Evolutionary conservation across 2,888 invertebrate species (phyloP).

Genomic region (Rutpela maculata): DNA sequence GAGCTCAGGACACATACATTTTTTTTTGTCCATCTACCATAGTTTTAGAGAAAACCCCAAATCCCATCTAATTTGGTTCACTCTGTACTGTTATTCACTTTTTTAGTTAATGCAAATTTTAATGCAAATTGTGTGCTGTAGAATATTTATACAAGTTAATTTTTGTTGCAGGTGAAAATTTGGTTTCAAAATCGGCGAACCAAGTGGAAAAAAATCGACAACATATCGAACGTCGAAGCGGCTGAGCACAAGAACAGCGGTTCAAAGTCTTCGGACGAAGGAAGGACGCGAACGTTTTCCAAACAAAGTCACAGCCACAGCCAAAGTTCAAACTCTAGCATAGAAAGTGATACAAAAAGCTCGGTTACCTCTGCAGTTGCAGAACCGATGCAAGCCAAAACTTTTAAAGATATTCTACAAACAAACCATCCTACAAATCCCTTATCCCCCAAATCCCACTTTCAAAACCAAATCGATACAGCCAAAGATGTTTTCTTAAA

Average conservation of each 20-base stretch:
- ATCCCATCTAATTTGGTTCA: too few relatives aligned
- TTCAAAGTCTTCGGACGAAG: conserved; percentile 62
- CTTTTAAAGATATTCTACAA: conserved; percentile 69
- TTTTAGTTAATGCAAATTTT: too few relatives aligned
- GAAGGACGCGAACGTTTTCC: conserved; percentile 54
- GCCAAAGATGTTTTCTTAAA: conserved; percentile 71
- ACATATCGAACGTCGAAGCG: conserved; percentile 91
- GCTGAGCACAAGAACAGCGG: conserved; percentile 85
- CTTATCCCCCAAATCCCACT: conserved; percentile 65
- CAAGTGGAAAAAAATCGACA: conserved; percentile 95
- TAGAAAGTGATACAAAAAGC: conserved; percentile 72
- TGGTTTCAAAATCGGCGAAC: conserved; percentile 93
- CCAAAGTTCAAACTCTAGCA: conserved; percentile 71
- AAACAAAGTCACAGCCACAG: conserved; percentile 65
- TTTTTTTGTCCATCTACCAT: too few relatives aligned
- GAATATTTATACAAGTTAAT: too few relatives aligned
- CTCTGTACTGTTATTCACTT: too few relatives aligned
- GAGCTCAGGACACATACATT: too few relatives aligned
- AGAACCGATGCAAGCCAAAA: conserved; percentile 62
- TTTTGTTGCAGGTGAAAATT: conserved; percentile 86
- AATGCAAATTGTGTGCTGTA: too few relatives aligned
- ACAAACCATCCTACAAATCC: conserved; percentile 58
- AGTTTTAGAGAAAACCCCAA: too few relatives aligned
- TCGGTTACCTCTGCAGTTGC: conserved; percentile 65
- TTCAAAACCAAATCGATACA: conserved; percentile 68